Evolutionary conservation across 1,140 invertebrate genomes (phyloP).

Genomic region (Procambarus virginalis): DNA sequence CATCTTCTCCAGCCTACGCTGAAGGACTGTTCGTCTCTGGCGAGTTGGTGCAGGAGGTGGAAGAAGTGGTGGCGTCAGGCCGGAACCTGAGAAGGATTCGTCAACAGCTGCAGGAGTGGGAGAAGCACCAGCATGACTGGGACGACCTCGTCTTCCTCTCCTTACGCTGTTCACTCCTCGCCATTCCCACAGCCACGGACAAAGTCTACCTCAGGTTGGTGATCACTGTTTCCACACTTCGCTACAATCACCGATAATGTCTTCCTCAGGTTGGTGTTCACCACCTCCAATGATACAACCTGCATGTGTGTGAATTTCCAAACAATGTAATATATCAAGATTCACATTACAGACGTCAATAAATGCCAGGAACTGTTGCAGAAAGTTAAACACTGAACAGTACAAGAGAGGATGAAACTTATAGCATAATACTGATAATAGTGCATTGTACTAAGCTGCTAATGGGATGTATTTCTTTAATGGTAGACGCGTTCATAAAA

Average conservation of each 20-base stretch:
- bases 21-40: constrained; percentile 17
- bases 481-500: no score
- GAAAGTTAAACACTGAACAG: no score
- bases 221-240: no score
- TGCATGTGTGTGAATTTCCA: no score
- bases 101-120: constrained; percentile 33
- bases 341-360: no score
- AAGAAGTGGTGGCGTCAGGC: constrained; percentile 4
- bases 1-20: not conserved
- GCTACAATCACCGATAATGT: constrained; percentile 24
- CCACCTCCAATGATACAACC: no score
- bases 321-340: no score
- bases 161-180: constrained; percentile 15
- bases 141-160: constrained; percentile 40
- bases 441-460: no score
- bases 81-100: constrained; percentile 26
- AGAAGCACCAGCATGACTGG: constrained; percentile 42
- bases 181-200: constrained; percentile 9
- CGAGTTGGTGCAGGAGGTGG: constrained; percentile 45
- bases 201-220: constrained; percentile 42
- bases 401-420: no score
- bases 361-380: no score
- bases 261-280: constrained; percentile 13
- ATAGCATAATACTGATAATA: no score
- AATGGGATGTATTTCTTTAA: no score